Evolutionary conservation across 2,888 invertebrate genomes (phyloP).

Genomic region (Heliconius ethilla): DNA sequence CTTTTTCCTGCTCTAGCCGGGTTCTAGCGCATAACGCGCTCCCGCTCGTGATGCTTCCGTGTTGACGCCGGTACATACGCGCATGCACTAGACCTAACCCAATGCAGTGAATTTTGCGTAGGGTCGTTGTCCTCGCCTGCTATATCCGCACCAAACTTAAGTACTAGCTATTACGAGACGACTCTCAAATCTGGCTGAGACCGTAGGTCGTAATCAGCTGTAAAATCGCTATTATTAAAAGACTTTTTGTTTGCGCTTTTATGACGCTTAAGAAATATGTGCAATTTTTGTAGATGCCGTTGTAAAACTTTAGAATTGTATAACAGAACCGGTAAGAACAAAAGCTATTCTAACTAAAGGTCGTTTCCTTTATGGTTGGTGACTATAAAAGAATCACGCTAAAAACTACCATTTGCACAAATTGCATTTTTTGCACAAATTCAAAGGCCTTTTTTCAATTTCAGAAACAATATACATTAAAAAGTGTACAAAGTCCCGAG

Average conservation of each 20-base stretch:
- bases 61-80: conserved; percentile 75
- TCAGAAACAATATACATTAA: conserved; percentile 46
- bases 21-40: conserved; percentile 63
- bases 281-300: conserved; percentile 62
- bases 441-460: conserved; percentile 49
- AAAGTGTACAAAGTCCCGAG: conserved; percentile 56
- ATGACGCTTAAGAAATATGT: conserved; percentile 53
- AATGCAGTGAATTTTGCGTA: conserved; percentile 83
- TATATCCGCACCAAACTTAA: conserved; percentile 49
- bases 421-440: conserved; percentile 62
- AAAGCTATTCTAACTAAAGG: conserved; percentile 56
- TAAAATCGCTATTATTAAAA: conserved; percentile 24
- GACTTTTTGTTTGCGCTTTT: conserved; percentile 45
- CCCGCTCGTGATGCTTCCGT: conserved; percentile 72
- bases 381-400: conserved; percentile 53
- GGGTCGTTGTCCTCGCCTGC: conserved; percentile 75
- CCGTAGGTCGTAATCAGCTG: conserved; percentile 18
- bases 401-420: conserved; percentile 73
- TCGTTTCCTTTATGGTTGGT: conserved; percentile 57
- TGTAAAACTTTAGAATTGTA: conserved; percentile 53
- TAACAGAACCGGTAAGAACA: conserved; percentile 50
- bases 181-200: conserved; percentile 32
- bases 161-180: conserved; percentile 43
- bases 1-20: conserved; percentile 73
- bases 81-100: conserved; percentile 81